Percentiles rank a stretch among this genome's conserved stretches.
Evolutionary conservation across 2,113 vertebrate species (phyloP).

Genomic region (Talpa occidentalis): DNA sequence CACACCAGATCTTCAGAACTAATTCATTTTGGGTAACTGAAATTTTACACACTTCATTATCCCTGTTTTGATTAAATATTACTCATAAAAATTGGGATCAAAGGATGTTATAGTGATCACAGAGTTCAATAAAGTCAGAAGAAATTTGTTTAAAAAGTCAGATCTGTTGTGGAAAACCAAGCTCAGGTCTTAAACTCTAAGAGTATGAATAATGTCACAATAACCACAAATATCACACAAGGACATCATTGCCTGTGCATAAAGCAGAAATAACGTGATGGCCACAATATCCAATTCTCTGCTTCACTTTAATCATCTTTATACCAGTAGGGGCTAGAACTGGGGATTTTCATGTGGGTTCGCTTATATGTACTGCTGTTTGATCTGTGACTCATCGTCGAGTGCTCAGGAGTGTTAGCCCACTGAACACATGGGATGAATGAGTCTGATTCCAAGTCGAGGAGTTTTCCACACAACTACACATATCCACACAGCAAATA

Average conservation of each 20-base stretch:
- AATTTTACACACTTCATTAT: neutral
- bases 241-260: neutral
- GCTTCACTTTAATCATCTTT: neutral
- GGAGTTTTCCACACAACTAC: neutral
- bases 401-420: neutral
- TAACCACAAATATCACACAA: neutral
- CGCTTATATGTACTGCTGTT: neutral
- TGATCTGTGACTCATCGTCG: neutral
- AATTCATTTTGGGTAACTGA: neutral
- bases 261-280: neutral
- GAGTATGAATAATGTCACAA: rapidly evolving
- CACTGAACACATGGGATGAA: neutral
- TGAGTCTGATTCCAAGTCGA: neutral
- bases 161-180: neutral
- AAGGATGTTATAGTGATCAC: neutral
- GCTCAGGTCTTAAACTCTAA: neutral
- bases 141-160: neutral
- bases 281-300: neutral
- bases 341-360: neutral
- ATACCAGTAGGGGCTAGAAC: neutral
- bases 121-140: neutral
- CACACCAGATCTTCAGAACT: neutral
- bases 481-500: neutral
- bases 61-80: neutral
- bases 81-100: neutral